Evolutionary conservation across 2,797 vertebrate genomes (phyloP), one percentile per base, ranked within the genome.

Genomic region (Silurus aristotelis): DNA sequence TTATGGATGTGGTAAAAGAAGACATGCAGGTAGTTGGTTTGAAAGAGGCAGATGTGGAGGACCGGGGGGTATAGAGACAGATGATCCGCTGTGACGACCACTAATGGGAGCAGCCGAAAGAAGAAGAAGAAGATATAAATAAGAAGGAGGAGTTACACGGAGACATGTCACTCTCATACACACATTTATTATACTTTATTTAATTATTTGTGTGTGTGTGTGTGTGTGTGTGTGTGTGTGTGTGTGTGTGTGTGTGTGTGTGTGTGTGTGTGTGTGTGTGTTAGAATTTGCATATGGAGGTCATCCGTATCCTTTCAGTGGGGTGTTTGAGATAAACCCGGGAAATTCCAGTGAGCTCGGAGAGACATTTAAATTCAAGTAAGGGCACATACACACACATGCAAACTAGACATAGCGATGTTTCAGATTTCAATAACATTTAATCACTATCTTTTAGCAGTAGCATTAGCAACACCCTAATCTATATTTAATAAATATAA

Each of bases 281-380:
- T 85, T 90, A 98, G 97, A 98, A 85, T 98, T 98, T 94, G 97
- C 97, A 90, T 98, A 98, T 83, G 97, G 97, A 77, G 96, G 96
- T 15, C 97, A 98, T 87, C 96, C 97, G 0, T 98, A 97, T 89
- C 96, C 97, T 78, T 99, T 98, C 93, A 97, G 97, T 89, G 96
- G 96, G 83, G 97, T 98, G 93, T 98, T 98, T 82, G 96, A 97
- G 90, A 97, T 99, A 93, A 97, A 93, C 90, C 96, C 96, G 14
- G 96, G 96, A 83, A 97, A 95, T 63, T 96, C 96, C 0, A 86
- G 94, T 38, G 96, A 99, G 86, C 95, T 98, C 85, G 96, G 96
- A 84, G 96, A 98, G 90, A 97, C 96, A 2, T 98, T 99, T 95
- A 97, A 98, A 93, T 98, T 97, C 95, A 98, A 97, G 97, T 98